Base-by-base conservation (phyloP, 35 echinoderm and acorn worm genomes). In the Apostichopus parvimensis region DNA sequence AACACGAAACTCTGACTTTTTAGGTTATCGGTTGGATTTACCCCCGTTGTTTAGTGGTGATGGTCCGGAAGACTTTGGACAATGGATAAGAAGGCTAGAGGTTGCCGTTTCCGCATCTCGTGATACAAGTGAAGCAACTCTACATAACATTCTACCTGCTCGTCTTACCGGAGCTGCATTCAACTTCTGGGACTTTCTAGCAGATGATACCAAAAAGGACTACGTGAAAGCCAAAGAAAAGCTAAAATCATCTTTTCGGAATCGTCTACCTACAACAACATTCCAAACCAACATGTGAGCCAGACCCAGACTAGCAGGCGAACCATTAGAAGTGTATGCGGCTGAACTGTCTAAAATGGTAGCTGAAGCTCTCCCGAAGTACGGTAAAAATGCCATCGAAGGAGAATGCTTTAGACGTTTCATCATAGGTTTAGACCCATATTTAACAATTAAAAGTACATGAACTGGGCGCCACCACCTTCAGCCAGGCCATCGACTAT, bases 261-360 rank as follows among this genome's bases (percentile, higher is more conserved):
- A 80, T 45, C 26, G 78, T 26, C 24, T 80, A 5, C 45, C 5
- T 9, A 9, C 8, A 45, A 2, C 21, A 7, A 53, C 80, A 8
- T 92, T 94, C 23, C 87, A 86, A 21, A 53, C 79, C 10, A 77
- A 83, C 20, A 45, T 95, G 8, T 53, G 6, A 6, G 79, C 94
- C 7, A 57, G 92, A 2, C 79, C 55, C 1, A 77, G 94, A 58
- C 6, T 8, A 54, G 18, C 77, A 4, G 13, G 64, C 0, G 94
- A 93, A 34, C 53, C 94, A 22, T 52, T 95, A 56, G 72, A 95
- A 60, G 92, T 93, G 0, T 95, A 93, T 73, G 71, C 77, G 11
- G 68, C 92, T 11, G 92, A 93, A 5, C 55, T 95, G 1, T 6
- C 28, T 4, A 77, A 85, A 2, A 45, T 93, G 26, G 56, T 87